Base-by-base conservation (phyloP, 2,888 invertebrate species). In the Lymantria dispar region DNA sequence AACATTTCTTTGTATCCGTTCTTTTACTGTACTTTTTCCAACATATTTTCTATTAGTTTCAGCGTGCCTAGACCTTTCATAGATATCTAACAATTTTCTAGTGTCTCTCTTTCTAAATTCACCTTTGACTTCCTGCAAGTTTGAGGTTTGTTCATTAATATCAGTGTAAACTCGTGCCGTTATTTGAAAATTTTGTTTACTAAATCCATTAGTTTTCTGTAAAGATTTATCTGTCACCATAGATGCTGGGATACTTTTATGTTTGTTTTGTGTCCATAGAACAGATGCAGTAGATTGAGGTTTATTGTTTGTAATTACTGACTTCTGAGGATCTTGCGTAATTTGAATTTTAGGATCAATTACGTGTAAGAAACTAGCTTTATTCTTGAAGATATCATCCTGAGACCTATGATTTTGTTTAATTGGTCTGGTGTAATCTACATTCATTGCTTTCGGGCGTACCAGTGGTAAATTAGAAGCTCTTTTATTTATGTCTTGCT, bases 21-120 rank as follows among this genome's bases (percentile, higher is more conserved):
- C 60, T 10, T 61, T 66, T 11, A 42, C 49, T 3, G 62, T 54
- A 41, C 76, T 70, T 48, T 70, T 75, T 3, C 68, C 69, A 22
- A 76, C 70, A 53, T 70, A 78, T 47, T 76, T 78, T 37, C 60
- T 65, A 7, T 53, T 67, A 7, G 79, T 75, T 29, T 62, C 33
- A 33, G 67, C 3, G 56, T 60, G 68, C 56, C 69, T 76, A n/a
- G 52, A 50, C 52, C 69, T 70, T 3, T 58, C 50, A 22, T 57
- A 47, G 10, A 43, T 8, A 12, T 39, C 29, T 22, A 46, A n/a
- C 38, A 52, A 7, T 14, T 42, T 31, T 48, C 62, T 44, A 43
- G 58, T 44, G 8, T 52, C 42, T 3, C 44, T 15, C 29, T 40
- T 41, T 30, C 46, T 64, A 43, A 68, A 64, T 36, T 76, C 77